Conservation (phyloP, 1,140 invertebrate species). For the Andrena cerasifolii region DNA sequence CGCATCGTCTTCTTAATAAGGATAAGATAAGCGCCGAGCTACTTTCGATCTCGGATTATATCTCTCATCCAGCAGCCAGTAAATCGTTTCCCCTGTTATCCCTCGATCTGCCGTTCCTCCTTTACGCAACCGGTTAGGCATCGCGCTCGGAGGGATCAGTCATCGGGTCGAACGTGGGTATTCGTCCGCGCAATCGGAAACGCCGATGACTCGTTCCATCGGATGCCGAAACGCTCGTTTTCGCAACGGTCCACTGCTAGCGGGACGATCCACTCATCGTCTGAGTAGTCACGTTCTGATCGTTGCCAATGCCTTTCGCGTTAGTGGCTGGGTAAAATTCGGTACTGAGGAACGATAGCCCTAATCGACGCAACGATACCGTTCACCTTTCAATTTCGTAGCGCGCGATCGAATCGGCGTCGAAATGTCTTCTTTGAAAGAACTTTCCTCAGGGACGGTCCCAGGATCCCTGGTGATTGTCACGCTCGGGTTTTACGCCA, state of each 20-base stretch:
- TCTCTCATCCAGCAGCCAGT: too few species aligned
- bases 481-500: slow-evolving; percentile 44
- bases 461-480: slow-evolving; percentile 27
- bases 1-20: background rate
- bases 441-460: background rate
- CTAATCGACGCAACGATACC: background rate
- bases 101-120: too few species aligned
- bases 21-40: background rate
- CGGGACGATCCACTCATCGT: too few species aligned
- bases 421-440: background rate
- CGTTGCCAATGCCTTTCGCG: background rate
- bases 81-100: too few species aligned
- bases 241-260: too few species aligned
- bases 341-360: background rate
- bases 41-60: too few species aligned
- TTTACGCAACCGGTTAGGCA: too few species aligned
- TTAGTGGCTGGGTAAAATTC: too few species aligned
- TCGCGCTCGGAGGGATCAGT: too few species aligned
- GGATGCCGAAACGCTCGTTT: background rate
- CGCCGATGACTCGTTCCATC: background rate
- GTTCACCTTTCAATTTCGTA: slow-evolving; percentile 9
- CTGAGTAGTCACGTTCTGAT: background rate
- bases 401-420: background rate
- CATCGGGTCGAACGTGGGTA: too few species aligned
- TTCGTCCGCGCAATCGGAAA: too few species aligned